Base-by-base conservation (phyloP, 2,888 invertebrate genomes). In the Drosophila kuntzei region DNA sequence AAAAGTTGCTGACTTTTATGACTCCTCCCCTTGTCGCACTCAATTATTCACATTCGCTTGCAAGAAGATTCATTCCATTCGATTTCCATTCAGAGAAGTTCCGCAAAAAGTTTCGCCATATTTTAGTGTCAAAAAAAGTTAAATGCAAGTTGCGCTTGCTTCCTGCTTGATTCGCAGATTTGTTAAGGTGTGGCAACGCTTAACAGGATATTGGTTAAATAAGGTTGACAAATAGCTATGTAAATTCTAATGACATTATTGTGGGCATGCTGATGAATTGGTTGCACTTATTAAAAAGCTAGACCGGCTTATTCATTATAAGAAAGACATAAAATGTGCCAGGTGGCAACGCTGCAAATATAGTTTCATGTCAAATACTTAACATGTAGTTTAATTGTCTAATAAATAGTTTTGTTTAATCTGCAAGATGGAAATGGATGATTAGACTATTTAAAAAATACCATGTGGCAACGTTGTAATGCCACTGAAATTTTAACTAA, bases 1-100 rank as follows among this genome's bases (percentile, higher is more conserved):
- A 25, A 59, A 43, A 41, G 36, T 54, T 61, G 44, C 44, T 46
- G 61, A 61, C 54, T 47, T 46, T 53, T 51, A 27, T 20, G 39
- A n/a, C 14, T 7, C 20, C 29, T 5, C 18, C 22, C 20, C 32
- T 11, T 34, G 50, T 11, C 18, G 29, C 53, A 39, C 27, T 53
- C 53, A 41, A 41, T 39, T 39, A 53, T 53, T 53, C 53, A 53
- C 37, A 53, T 41, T 39, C n/a, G 53, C 8, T 39, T 53, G 53
- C 39, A 5, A 39, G 39, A 5, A 29, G 53, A 54, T 54, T 54
- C 41, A 54, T 54, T 41, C 18, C 29, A 54, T 41, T 29, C 29
- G 51, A 16, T 51, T 39, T n/a, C 51, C 25, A 18, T 51, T 51
- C 51, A 47, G 29, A 37, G 20, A 49, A 58, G 39, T 58, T 59